Conservation (phyloP, 2,888 invertebrate genomes). For the Dromius quadrimaculatus region DNA sequence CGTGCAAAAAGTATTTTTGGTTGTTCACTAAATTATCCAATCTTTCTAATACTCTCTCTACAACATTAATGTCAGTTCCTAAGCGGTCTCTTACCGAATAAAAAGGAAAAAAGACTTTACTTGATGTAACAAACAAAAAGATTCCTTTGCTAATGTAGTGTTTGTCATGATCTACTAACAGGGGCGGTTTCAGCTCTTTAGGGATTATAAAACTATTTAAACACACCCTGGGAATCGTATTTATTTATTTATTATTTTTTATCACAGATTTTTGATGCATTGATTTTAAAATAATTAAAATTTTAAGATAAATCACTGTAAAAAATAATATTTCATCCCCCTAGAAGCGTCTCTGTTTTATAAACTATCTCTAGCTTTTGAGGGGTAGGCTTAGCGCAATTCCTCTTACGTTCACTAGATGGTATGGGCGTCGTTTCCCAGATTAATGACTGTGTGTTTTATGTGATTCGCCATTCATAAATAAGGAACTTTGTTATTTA, state of each 20-base stretch:
- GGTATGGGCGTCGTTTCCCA: slow-evolving; percentile 11
- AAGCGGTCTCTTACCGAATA: slow-evolving; percentile 1
- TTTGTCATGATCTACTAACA: slow-evolving; percentile 16
- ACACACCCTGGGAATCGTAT: slow-evolving; percentile 25
- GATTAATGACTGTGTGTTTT: slow-evolving; percentile 49
- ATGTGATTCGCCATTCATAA: slow-evolving; percentile 51
- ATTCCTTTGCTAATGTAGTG: no score
- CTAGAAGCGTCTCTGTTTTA: background rate
- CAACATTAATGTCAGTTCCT: slow-evolving; percentile 18
- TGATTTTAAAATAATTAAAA: no score
- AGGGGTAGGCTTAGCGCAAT: slow-evolving; percentile 6
- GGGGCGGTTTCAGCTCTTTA: background rate
- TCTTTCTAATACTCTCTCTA: slow-evolving; percentile 21
- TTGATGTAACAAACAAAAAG: background rate
- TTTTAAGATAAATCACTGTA: background rate
- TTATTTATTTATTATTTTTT: slow-evolving; percentile 48
- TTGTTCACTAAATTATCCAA: slow-evolving; percentile 22
- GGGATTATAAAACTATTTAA: slow-evolving; percentile 50
- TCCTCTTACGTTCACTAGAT: background rate
- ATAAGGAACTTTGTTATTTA: slow-evolving; percentile 51
- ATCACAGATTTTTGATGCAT: no score
- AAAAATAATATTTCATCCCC: background rate
- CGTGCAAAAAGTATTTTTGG: background rate
- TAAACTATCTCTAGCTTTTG: background rate
- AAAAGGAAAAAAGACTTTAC: background rate